Percentiles rank a stretch among this genome's conserved stretches.
These are phyloP conservation scores for Petromus typicus DNA, from an alignment of 2,113 vertebrate genomes.

Conservation along the genomic window DNA sequence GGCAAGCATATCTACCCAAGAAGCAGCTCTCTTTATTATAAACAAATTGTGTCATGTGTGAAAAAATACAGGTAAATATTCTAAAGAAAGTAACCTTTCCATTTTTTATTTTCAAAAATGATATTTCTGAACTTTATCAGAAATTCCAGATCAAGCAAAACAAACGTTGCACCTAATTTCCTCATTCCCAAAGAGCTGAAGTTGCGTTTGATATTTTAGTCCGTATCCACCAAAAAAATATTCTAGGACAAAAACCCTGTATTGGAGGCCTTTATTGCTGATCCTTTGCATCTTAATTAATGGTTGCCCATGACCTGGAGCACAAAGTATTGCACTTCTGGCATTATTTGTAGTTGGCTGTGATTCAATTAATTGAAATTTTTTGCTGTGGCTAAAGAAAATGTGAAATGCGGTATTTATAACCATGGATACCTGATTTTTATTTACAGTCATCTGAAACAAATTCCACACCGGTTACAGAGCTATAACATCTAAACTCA, in stretches of 20 bases:
- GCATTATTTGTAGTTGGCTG: conserved; percentile 78
- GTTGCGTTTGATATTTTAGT: conserved; percentile 57
- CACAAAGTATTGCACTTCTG: conserved; percentile 73
- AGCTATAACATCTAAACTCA: conserved; percentile 3
- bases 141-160: conserved; percentile 71
- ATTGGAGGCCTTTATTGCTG: conserved; percentile 50
- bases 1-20: background rate
- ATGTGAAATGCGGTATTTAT: conserved; percentile 74
- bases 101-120: conserved; percentile 55
- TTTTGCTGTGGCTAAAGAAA: conserved; percentile 79
- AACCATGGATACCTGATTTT: conserved; percentile 67
- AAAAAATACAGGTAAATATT: conserved; percentile 28
- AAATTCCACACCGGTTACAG: conserved; percentile 36
- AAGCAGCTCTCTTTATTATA: background rate
- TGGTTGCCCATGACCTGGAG: conserved; percentile 67
- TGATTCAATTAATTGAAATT: conserved; percentile 78
- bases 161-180: conserved; percentile 47
- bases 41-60: background rate
- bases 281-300: conserved; percentile 77
- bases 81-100: conserved; percentile 52
- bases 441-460: conserved; percentile 64
- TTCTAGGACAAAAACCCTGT: conserved; percentile 55
- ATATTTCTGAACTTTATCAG: conserved; percentile 65
- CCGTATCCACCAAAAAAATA: conserved; percentile 58
- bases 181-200: conserved; percentile 54